These are phyloP conservation scores for Lasioglossum baleicum DNA, from an alignment of 1,140 invertebrate species.

Conservation along the genomic window DNA sequence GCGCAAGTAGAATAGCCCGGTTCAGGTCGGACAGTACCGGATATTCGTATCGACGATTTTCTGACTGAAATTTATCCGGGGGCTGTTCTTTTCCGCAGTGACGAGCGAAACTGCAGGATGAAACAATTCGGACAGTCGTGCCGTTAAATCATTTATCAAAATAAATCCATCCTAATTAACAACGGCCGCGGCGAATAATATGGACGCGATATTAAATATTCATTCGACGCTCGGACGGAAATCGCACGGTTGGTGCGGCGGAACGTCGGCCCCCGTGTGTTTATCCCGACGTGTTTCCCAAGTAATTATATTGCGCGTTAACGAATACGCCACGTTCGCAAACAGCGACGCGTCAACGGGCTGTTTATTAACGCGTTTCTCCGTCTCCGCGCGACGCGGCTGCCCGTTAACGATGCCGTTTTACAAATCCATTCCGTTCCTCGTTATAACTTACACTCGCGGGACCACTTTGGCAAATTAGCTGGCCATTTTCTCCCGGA, in stretches of 20 bases:
- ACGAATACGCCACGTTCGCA: slow-evolving; percentile 27
- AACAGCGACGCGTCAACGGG: slow-evolving; percentile 14
- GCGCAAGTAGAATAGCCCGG: too few relatives aligned
- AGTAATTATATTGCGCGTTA: slow-evolving; percentile 41
- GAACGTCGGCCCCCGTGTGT: background rate
- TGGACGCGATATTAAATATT: slow-evolving; percentile 35
- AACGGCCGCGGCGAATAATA: background rate
- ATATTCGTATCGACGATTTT: too few relatives aligned
- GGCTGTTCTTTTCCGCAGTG: too few relatives aligned
- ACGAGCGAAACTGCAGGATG: too few relatives aligned
- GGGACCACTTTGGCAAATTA: slow-evolving; percentile 22
- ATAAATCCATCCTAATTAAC: slow-evolving; percentile 37
- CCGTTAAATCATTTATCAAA: slow-evolving; percentile 12
- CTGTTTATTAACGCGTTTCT: slow-evolving; percentile 38
- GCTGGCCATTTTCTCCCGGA: background rate
- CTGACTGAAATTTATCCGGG: too few relatives aligned
- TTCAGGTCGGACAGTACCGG: too few relatives aligned
- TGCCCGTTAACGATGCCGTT: slow-evolving; percentile 27
- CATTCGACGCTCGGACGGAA: background rate
- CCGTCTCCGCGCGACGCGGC: background rate
- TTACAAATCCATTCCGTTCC: slow-evolving; percentile 16
- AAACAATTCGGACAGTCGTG: background rate
- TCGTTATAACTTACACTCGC: slow-evolving; percentile 30
- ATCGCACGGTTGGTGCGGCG: background rate
- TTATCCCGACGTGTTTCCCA: slow-evolving; percentile 22